These are phyloP conservation scores for Drosophila buzzatii DNA, from an alignment of 2,888 invertebrate species.

Conservation along the genomic window DNA sequence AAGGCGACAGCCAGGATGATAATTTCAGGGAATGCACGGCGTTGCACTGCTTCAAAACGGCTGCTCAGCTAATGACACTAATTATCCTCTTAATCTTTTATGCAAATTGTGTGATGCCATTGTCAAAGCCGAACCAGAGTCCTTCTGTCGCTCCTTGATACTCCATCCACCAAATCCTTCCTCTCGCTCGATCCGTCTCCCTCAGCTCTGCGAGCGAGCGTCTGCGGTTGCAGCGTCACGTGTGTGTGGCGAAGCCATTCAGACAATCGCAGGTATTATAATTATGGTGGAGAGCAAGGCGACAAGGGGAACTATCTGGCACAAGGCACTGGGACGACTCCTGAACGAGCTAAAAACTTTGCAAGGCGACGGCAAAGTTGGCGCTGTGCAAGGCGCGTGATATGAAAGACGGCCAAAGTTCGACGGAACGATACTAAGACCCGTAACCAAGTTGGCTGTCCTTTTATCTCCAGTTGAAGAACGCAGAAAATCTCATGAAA, in stretches of 20 bases:
- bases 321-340: constrained; percentile 19
- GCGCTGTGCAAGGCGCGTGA: constrained; percentile 61
- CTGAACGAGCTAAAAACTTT: constrained; percentile 59
- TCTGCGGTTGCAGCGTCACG: constrained; percentile 69
- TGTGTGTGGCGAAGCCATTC: constrained; percentile 65
- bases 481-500: constrained; percentile 1
- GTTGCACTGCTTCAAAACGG: constrained; percentile 42
- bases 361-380: constrained; percentile 62
- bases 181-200: background rate
- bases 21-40: constrained; percentile 31
- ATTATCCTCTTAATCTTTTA: constrained; percentile 77
- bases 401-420: constrained; percentile 77
- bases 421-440: constrained; percentile 35
- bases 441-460: constrained; percentile 28
- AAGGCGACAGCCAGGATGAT: background rate
- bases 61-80: constrained; percentile 73
- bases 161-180: background rate
- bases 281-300: constrained; percentile 49
- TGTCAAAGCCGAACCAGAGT: constrained; percentile 41
- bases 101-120: constrained; percentile 66
- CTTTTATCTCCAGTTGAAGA: constrained; percentile 35
- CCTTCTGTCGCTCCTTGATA: constrained; percentile 10
- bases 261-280: constrained; percentile 77
- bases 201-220: constrained; percentile 8
- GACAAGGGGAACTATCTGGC: constrained; percentile 13